Evolutionary conservation across 2,888 invertebrate genomes (phyloP), one percentile per base, ranked within the genome.

Genomic region (Eugnorisma glareosa): DNA sequence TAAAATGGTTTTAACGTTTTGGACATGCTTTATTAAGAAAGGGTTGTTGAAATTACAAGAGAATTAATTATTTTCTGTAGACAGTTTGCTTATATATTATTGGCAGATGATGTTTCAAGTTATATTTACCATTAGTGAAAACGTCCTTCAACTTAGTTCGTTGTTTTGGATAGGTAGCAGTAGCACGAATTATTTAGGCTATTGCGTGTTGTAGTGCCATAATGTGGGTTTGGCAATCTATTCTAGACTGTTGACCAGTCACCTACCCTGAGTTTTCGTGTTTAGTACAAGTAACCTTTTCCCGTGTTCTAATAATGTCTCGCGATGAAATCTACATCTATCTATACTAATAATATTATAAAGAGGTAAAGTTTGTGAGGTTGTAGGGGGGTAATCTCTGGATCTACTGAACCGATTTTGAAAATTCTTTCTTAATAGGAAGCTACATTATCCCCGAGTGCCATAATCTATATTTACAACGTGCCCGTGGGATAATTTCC

Each of bases 161-260:
- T 73, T 57, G 51, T 43, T 66, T 43, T 67, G 35, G 24, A 43
- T 73, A 40, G 69, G n/a, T 63, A 63, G 43, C 15, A 21, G 31
- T 59, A 57, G 63, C 45, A 57, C 28, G 37, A 70, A 72, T 72
- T 73, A 82, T 67, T 74, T 74, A 75, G 67, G 40, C 43, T 40
- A 51, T 75, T 67, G 82, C 85, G 82, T 82, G 85, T 15, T 68
- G 13, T 35, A 48, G 51, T 71, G 75, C 51, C 67, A 45, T 71
- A 71, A 64, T 68, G 28, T 67, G 69, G 54, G 68, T 43, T 80
- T 13, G 45, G 51, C 51, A 66, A 73, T 81, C 45, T 80, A 73
- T 84, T 64, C 57, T 51, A 71, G 70, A 37, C 66, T 35, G 51
- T 40, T 79, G 77, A 28, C 63, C 63, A 54, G 78, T 57, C n/a